A percentile compares a stretch with the other conserved stretches of the same genome.
Conservation (phyloP, 2,888 invertebrate genomes). For the Ariolimax columbianus region DNA sequence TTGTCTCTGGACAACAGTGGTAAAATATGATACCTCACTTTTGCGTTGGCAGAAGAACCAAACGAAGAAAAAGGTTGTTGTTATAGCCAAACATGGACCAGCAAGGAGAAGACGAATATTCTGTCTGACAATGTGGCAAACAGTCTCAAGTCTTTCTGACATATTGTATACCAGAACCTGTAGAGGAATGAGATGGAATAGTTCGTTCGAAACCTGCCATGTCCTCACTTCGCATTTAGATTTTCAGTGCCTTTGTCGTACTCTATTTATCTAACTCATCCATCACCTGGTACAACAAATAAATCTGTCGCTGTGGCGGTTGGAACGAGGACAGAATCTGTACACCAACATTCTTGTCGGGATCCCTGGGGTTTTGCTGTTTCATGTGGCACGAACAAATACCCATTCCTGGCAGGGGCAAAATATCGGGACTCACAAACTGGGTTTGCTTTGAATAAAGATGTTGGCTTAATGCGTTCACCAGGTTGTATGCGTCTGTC, state of each 20-base stretch:
- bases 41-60: too few species aligned
- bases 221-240: neutral
- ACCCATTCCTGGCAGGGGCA: neutral
- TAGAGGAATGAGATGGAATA: neutral
- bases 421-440: neutral
- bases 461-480: conserved; percentile 1
- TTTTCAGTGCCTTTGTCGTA: neutral
- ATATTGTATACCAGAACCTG: neutral
- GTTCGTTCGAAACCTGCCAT: neutral
- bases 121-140: neutral
- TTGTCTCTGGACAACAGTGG: too few species aligned
- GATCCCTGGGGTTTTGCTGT: neutral
- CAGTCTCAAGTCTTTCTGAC: neutral
- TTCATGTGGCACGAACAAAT: neutral
- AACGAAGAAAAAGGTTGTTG: neutral
- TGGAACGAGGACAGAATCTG: conserved; percentile 17
- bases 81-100: neutral
- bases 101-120: neutral
- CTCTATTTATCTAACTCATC: conserved; percentile 13
- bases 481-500: neutral
- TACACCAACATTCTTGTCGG: conserved; percentile 6
- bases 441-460: conserved; percentile 1
- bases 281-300: conserved; percentile 29
- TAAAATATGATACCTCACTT: too few species aligned
- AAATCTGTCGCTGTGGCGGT: conserved; percentile 7